These are phyloP conservation scores for Oreochromis spilurus DNA, from an alignment of 2,113 vertebrate species.

Conservation along the genomic window DNA sequence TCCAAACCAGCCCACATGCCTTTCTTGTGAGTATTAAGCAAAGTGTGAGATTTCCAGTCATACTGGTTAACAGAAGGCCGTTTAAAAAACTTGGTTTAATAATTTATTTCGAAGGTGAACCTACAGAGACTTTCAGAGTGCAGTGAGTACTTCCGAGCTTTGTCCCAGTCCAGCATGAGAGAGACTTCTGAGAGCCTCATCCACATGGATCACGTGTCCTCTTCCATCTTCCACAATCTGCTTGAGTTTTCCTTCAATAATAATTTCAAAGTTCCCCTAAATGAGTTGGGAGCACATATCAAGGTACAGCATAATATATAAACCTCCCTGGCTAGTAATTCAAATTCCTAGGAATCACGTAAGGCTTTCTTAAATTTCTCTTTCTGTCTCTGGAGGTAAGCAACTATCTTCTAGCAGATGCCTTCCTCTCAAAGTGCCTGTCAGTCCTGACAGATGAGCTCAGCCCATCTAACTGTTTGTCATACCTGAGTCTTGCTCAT, in stretches of 20 bases:
- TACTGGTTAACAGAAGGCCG: not conserved
- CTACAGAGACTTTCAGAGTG: conserved; percentile 59
- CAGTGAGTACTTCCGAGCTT: conserved; percentile 72
- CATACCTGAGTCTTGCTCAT: conserved; percentile 67
- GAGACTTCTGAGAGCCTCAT: conserved; percentile 65
- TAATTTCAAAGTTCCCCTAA: conserved; percentile 42
- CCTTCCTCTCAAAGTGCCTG: conserved; percentile 67
- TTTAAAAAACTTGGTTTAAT: not conserved
- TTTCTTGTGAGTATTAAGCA: conserved; percentile 65
- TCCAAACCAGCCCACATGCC: conserved; percentile 66
- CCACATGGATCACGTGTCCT: conserved; percentile 66
- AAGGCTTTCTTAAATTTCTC: not conserved
- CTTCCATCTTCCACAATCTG: conserved; percentile 61
- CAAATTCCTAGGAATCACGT: not conserved
- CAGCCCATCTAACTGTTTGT: conserved; percentile 59
- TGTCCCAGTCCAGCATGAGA: conserved; percentile 74
- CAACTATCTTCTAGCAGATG: conserved; percentile 69
- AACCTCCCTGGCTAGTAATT: not conserved
- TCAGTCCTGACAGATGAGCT: conserved; percentile 40
- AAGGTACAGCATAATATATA: conserved; percentile 42
- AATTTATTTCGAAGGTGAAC: conserved; percentile 54
- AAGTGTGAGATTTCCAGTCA: not conserved
- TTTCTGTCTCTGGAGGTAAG: conserved; percentile 35
- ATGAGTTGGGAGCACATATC: conserved; percentile 58
- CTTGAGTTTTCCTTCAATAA: conserved; percentile 69